Percentiles rank a stretch among this genome's conserved stretches.
Conservation (phyloP, 2,888 invertebrate species). For the Tetheella fluctuosa region DNA sequence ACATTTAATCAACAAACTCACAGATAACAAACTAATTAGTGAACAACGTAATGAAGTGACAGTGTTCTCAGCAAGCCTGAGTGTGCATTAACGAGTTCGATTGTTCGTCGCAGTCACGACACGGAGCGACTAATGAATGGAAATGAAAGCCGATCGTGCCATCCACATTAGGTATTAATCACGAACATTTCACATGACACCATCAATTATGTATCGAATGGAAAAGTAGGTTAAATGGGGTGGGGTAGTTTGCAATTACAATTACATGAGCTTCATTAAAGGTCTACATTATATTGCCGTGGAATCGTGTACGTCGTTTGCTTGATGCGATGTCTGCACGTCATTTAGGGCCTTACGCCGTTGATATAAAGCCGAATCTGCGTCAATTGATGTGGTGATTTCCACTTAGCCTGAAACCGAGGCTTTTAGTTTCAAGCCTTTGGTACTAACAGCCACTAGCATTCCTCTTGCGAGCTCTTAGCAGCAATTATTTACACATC, state of each 20-base stretch:
- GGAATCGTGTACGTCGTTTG: no score
- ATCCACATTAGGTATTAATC: conserved; percentile 15
- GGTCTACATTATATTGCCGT: no score
- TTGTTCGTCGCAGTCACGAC: conserved; percentile 12
- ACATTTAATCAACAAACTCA: not conserved
- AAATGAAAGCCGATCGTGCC: conserved; percentile 14
- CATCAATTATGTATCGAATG: conserved; percentile 9
- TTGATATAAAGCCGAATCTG: no score
- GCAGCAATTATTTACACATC: no score
- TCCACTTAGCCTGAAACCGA: no score
- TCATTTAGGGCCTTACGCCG: no score
- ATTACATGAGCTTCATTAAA: not conserved
- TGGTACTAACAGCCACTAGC: no score
- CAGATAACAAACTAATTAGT: conserved; percentile 2
- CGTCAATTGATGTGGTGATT: no score
- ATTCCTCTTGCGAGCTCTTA: no score
- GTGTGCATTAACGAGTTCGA: not conserved
- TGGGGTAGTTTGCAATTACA: not conserved
- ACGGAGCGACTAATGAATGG: conserved; percentile 15
- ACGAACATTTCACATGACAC: conserved; percentile 17
- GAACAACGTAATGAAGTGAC: not conserved
- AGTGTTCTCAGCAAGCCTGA: not conserved
- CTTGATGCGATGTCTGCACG: no score
- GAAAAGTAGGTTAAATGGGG: conserved; percentile 3
- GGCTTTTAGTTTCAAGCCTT: no score